Base-by-base conservation (phyloP, 2,888 invertebrate genomes). In the Drosophila formosana region DNA sequence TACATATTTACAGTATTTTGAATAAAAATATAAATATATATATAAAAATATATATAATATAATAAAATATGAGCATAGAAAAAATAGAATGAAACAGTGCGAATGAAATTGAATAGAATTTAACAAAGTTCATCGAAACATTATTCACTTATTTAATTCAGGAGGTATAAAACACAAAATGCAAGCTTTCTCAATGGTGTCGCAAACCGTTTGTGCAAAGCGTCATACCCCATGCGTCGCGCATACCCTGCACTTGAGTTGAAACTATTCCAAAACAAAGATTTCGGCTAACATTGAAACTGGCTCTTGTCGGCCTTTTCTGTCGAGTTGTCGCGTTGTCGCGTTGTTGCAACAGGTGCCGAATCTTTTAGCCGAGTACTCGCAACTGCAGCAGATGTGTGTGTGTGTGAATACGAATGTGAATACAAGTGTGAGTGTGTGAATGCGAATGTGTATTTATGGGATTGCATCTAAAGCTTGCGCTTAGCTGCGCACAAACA, bases 401-500 rank as follows among this genome's bases (percentile, higher is more conserved):
- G 18, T 23, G 25, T 18, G 13, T 45, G 18, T 11, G 41, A 41
- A 28, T 67, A 37, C n/a, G 41, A 41, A 28, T 67, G 69, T 28
- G 50, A 26, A 0, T 47, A 13, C 8, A 41, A 13, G 0, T 64
- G 49, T 49, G 49, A 5, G 13, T 46, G 39, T 32, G 57, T 57
- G 43, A 23, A 18, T 56, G 23, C 7, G 52, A 18, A 46, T 8
- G 8, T 65, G 47, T 28, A 51, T 60, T 49, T 69, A 25, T 49
- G 52, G 9, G 45, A 25, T 57, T 46, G 63, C 47, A 65, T 53
- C 43, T 64, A 53, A 78, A 61, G 67, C 53, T 65, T 46, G 47
- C 47, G 53, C 47, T 62, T 43, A 55, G 23, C 32, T 32, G 23
- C 26, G 43, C 67, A 63, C 60, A 75, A 83, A 83, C 88, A 68